Base-by-base conservation (phyloP, 1,140 invertebrate species). In the Hyposmocoma kahamanoa region DNA sequence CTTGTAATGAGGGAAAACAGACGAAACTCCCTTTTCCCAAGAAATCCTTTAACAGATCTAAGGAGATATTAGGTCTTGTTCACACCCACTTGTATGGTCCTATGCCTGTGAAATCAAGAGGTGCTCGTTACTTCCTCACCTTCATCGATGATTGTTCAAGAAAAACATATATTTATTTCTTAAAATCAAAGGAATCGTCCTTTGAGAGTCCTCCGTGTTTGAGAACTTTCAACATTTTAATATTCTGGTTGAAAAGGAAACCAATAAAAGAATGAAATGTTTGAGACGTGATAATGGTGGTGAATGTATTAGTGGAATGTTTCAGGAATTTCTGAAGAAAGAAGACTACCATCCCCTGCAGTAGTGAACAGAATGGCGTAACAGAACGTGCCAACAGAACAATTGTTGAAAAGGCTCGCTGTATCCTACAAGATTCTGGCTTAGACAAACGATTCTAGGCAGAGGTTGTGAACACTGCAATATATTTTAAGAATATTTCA, bases 401-500 rank as follows among this genome's bases (percentile, higher is more conserved):
- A 6, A 45, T 88, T 4, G 43, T 71, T 1, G 72, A 85, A 15
- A 70, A 56, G 47, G 72, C 77, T 22, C 60, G 76, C 53, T 58
- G 68, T 42, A 53, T 86, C 59, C 36, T 86, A 5, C 22, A 62
- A 22, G 67, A 86, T 56, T 57, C 58, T 87, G n/a, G 34, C 49
- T 9, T 87, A n/a, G 30, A 52, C 9, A 62, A 62, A 26, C 43
- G 36, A 10, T 77, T 78, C 56, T 88, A 78, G 83, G 75, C 72
- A 9, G 76, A 87, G 56, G 77, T 82, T 19, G 60, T 81, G 0
- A 55, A 59, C 32, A 84, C 67, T 32, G 84, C 81, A 4, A 67
- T 59, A 3, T 88, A 88, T 59, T 26, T 87, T n/a, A 56, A 63
- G 42, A 88, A 88, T 60, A 50, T 81, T 8, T 17, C 32, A 36